phyloP scores from a whole-genome alignment of 2,888 invertebrate species.

The Girardia tigrina region DNA sequence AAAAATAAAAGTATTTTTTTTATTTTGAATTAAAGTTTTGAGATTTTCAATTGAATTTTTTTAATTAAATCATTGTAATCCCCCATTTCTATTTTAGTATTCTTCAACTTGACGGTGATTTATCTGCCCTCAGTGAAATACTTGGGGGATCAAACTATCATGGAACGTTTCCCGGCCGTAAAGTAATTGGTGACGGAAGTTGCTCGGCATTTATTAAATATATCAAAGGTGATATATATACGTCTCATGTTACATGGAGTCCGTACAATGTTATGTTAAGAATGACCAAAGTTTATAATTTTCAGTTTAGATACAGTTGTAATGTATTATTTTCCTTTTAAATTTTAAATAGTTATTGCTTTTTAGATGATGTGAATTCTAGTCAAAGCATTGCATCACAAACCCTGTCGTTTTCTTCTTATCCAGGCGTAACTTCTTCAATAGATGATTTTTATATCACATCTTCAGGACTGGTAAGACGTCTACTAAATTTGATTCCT shows the following conservation, averaged over 20 bases:
- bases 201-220: constrained; percentile 61
- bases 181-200: constrained; percentile 48
- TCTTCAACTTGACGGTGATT: background rate
- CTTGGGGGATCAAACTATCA: background rate
- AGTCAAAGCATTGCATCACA: constrained; percentile 56
- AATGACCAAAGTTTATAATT: constrained; percentile 68
- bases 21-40: no score
- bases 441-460: constrained; percentile 69
- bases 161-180: background rate
- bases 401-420: constrained; percentile 65
- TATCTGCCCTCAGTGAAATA: background rate
- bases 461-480: constrained; percentile 55
- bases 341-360: no score
- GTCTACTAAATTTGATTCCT: no score
- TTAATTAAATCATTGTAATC: no score
- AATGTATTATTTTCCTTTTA: no score
- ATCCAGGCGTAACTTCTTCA: constrained; percentile 65
- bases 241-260: constrained; percentile 69
- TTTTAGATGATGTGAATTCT: background rate
- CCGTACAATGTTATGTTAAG: constrained; percentile 69
- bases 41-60: no score
- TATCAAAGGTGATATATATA: constrained; percentile 57
- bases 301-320: constrained; percentile 54
- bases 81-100: background rate
- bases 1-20: no score